A percentile compares a stretch with the other conserved stretches of the same genome.
Conservation (phyloP, 2,113 vertebrate species). For the Anguilla japonica region DNA sequence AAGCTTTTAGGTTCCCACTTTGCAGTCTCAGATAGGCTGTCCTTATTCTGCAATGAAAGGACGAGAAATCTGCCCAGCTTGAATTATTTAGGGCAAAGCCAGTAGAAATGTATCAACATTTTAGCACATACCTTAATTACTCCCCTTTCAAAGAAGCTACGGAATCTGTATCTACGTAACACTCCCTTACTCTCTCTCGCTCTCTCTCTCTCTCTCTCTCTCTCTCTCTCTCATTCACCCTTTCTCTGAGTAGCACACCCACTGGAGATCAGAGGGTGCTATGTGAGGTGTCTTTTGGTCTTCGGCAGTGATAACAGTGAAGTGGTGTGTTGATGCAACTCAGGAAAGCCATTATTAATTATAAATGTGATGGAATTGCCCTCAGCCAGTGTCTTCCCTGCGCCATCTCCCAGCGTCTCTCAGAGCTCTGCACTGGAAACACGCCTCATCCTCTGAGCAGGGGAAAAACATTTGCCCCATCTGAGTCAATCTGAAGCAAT, state of each 20-base stretch:
- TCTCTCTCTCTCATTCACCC: slow-evolving; percentile 21
- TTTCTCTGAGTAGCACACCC: neutral
- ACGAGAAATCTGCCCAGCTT: neutral
- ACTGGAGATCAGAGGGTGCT: neutral
- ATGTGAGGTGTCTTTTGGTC: slow-evolving; percentile 35
- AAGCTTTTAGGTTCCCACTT: neutral
- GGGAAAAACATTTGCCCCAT: neutral
- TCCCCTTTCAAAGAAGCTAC: slow-evolving; percentile 32
- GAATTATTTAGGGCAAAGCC: slow-evolving; percentile 53
- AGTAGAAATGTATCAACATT: slow-evolving; percentile 54
- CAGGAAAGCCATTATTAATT: slow-evolving; percentile 52
- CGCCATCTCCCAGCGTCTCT: neutral
- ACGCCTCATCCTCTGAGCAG: neutral
- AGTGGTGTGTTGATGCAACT: slow-evolving; percentile 47
- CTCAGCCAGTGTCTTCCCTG: slow-evolving; percentile 24
- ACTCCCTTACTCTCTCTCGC: neutral
- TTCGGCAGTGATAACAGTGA: slow-evolving; percentile 39
- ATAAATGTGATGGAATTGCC: slow-evolving; percentile 52
- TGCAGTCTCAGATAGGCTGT: neutral
- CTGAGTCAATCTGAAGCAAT: no score
- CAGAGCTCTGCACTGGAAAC: neutral
- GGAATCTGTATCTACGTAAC: neutral
- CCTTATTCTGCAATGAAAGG: neutral
- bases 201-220: slow-evolving; percentile 2
- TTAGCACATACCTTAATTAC: slow-evolving; percentile 59